A percentile compares a stretch with the other conserved stretches of the same genome.
Evolutionary conservation across 2,888 invertebrate genomes (phyloP).

Genomic region (Chloroclysta siterata): DNA sequence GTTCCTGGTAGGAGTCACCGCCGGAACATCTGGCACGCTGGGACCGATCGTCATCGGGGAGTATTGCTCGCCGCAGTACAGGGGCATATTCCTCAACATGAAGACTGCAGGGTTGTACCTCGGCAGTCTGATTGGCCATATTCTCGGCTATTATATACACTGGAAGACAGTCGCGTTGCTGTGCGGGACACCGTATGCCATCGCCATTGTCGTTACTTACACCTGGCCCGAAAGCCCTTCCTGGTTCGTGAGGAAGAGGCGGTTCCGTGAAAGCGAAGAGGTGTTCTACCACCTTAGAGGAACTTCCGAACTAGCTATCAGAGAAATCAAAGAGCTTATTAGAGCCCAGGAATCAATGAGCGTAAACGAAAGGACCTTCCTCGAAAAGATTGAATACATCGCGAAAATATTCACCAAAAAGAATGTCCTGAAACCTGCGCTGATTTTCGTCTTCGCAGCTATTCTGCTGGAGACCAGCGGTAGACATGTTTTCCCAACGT

Average conservation of each 20-base stretch:
- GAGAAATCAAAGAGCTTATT: slow-evolving; percentile 1
- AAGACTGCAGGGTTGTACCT: slow-evolving; percentile 19
- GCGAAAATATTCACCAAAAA: slow-evolving; percentile 1
- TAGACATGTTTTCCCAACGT: neutral
- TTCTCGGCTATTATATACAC: neutral
- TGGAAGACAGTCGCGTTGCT: neutral
- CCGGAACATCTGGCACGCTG: neutral
- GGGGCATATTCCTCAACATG: neutral
- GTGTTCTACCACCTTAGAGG: slow-evolving; percentile 3
- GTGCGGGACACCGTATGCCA: neutral
- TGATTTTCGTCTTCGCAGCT: slow-evolving; percentile 1
- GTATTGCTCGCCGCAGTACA: neutral
- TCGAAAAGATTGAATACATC: neutral
- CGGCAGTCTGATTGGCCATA: neutral
- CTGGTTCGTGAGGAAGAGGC: neutral
- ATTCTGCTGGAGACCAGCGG: neutral
- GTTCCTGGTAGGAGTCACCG: neutral
- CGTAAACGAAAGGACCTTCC: neutral
- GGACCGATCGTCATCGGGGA: slow-evolving; percentile 1
- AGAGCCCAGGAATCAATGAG: neutral
- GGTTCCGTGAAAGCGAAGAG: slow-evolving; percentile 1
- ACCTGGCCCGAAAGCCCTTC: slow-evolving; percentile 1
- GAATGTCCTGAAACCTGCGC: neutral
- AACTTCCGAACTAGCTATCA: neutral
- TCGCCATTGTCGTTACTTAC: neutral